Base-by-base conservation (phyloP, 2,888 invertebrate genomes). In the Rhaphigaster nebulosa region DNA sequence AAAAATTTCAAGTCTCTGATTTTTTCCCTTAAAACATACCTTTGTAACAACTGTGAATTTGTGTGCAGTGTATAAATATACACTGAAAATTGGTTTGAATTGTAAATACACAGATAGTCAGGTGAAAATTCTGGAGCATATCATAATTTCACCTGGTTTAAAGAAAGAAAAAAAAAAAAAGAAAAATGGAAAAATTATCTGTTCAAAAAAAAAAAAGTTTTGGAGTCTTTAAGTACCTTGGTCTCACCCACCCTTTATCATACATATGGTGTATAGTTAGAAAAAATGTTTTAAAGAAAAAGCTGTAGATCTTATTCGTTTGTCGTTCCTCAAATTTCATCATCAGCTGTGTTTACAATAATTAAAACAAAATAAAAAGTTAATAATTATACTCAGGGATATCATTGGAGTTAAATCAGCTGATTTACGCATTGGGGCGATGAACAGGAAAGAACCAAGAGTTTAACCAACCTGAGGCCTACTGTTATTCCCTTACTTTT, bases 401-500 rank as follows among this genome's bases (percentile, higher is more conserved):
- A 76, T 65, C 60, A 60, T 76, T 45, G 52, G 76, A 45, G 45
- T 65, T 60, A 29, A 50, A 76, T 70, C 70, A 76, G 89, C 89
- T 70, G 89, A 89, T 88, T 60, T 88, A 60, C 20, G 29, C 65
- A 88, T 38, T 88, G 76, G 76, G 50, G 29, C 76, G 70, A 89
- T 89, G 41, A 89, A 89, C 89, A 76, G n/a, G 41, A 89, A 89
- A 70, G 89, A 89, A 89, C 89, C 89, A 89, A 89, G 89, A 65
- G 70, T 70, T 89, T 89, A 56, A 88, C 89, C 89, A 76, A 89
- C 89, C 89, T 89, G 89, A 89, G 89, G 89, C 89, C 89, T 89
- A 89, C 89, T 89, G 76, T 89, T 56, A 88, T 60, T 89, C 41
- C 89, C 89, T 76, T 89, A 76, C 70, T 76, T 89, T 89, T 76